These are phyloP conservation scores for Portunus trituberculatus DNA, from an alignment of 1,140 invertebrate genomes.

Conservation along the genomic window DNA sequence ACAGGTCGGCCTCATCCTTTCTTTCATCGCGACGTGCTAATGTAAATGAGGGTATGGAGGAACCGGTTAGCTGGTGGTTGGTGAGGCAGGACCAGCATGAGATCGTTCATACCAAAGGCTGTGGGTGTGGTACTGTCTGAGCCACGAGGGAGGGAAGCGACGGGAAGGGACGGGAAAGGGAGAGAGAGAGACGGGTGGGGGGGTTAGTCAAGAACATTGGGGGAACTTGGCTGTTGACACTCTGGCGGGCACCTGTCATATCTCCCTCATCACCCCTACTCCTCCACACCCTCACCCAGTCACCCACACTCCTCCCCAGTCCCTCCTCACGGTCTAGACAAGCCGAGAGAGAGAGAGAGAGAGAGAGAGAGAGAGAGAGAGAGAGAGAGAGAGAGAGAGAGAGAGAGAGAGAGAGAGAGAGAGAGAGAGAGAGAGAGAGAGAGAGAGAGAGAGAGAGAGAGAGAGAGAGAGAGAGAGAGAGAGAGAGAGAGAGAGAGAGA, in stretches of 20 bases:
- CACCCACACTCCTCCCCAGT: not conserved
- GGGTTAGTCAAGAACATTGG: not conserved
- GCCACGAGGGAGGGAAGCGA: not conserved
- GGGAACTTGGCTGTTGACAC: not conserved
- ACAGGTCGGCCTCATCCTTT: not conserved
- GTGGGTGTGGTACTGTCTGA: too few species aligned
- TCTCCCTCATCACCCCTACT: not conserved
- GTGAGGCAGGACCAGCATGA: too few species aligned
- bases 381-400: too few species aligned
- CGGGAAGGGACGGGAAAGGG: not conserved
- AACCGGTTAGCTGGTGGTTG: not conserved
- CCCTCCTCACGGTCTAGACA: not conserved
- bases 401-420: too few species aligned
- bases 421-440: too few species aligned
- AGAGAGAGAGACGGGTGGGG: not conserved
- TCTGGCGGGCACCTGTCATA: not conserved
- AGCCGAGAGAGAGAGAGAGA: not conserved
- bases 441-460: too few species aligned
- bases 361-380: too few species aligned
- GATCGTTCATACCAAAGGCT: too few species aligned
- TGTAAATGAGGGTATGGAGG: not conserved
- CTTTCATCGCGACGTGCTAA: not conserved
- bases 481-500: too few species aligned
- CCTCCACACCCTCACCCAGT: too few species aligned
- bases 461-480: too few species aligned